Evolutionary conservation across 2,113 vertebrate genomes (phyloP), one percentile per base, ranked within the genome.

Genomic region (Nesoenas mayeri): DNA sequence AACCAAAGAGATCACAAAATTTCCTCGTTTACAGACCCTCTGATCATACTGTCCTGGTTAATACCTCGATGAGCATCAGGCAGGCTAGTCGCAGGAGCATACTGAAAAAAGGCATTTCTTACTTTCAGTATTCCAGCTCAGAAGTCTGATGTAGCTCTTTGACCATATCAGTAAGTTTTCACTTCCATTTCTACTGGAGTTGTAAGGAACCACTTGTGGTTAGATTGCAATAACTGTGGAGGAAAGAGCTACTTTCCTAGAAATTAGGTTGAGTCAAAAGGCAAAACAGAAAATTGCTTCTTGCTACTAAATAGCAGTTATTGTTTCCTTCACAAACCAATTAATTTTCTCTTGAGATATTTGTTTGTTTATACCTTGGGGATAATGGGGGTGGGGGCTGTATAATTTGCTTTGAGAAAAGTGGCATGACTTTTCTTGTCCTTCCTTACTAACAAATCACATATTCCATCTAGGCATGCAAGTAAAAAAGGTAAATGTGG

Each of bases 401-500:
- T 25, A 20, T 42, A 61, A 85, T 40, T 67, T 81, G 31, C 31
- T 74, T 90, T 78, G 48, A 57, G 36, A 75, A 53, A 75, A 65
- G 25, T n/a, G n/a, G 5, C 1, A 0, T 78, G 12, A 24, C 85
- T 81, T 89, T 44, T 90, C 14, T 56, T 90, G 16, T 57, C 25
- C 22, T 47, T 83, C 78, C 36, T 91, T 79, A n/a, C 12, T 62
- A 66, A 61, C 13, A 66, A 78, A 42, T 83, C 21, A 3, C 6
- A 2, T 69, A 32, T 44, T 84, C 25, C 18, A 28, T 26, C 11
- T 48, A 48, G 29, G 15, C 0, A 0, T 36, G 64, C 5, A 18
- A 42, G 7, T 25, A 21, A 36, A 64, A 80, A 53, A 65, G 25
- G 25, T 77, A n/a, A 40, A 47, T 42, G 8, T 1, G 2, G n/a